Base-by-base conservation (phyloP, 1,140 invertebrate species). In the Thalassaphorura encarpata region DNA sequence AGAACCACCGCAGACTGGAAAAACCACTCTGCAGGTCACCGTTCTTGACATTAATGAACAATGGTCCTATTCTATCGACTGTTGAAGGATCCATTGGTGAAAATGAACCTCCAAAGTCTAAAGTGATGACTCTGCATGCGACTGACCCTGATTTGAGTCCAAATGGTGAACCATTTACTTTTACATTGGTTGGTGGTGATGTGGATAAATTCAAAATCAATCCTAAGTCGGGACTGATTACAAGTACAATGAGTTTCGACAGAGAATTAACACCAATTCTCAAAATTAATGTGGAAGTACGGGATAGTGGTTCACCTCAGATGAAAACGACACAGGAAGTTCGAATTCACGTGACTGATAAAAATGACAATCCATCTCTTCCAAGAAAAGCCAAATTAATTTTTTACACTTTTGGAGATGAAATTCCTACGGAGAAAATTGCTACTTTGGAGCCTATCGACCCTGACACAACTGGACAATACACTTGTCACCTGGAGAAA, bases 391-490 rank as follows among this genome's bases (percentile, higher is more conserved):
- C 88, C 1, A 84, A 86, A 61, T 77, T 95, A 21, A 72, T 89
- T 24, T 82, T 95, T 6, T 80, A 86, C 67, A 77, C 85, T 0
- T 85, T 86, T 61, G 85, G 87, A 66, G 80, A 81, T 46, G 76
- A 76, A 47, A 71, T 75, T 23, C 69, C 71, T 15, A 62, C 79
- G 76, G 45, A 49, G 18, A 86, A 87, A 39, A 83, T 97, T 58
- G 92, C 89, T 18, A 81, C 92, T 71, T 84, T 96, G 1, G 84
- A 84, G 71, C 93, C 93, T 3, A 85, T 90, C 66, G 93, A 97
- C 75, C 78, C 82, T 3, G 92, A 97, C 70, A 80, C 81, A 15
- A 80, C 80, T 40, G 92, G 91, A 1, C 81, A 89, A 59, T 96
- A 95, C 69, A 81, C 78, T 60, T 97, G 93, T 69, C 82, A 80